Evolutionary conservation across 2,797 vertebrate genomes (phyloP), one percentile per base, ranked within the genome.

Genomic region (Ataeniobius toweri): DNA sequence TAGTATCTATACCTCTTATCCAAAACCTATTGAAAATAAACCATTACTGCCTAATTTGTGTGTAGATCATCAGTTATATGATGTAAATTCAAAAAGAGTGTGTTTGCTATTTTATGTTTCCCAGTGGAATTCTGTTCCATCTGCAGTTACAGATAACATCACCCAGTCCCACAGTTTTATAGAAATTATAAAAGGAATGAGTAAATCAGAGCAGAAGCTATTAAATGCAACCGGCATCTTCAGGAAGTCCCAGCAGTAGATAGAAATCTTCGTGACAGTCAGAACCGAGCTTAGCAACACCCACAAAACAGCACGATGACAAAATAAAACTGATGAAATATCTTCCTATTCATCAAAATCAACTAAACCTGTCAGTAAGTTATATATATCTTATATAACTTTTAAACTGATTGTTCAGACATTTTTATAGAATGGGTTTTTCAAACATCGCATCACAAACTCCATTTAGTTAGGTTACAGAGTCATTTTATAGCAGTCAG

Each of bases 251-350:
- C 36, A 50, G 41, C 67, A 59, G 67, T 50, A 5, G 44, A 39
- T 48, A 22, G 9, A 72, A 26, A 1, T 74, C 55, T 68, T 84
- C 67, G 75, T 26, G 46, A 55, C 46, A 48, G 51, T 12, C 8
- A 46, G 68, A 61, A 13, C 41, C 53, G 56, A 56, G 59, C 26
- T 7, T 22, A 75, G n/a, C 77, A 73, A 69, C 18, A 20, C 8
- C n/a, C 68, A 28, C 53, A 80, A 74, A 73, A 24, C 72, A 53
- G 65, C 55, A 53, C 7, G 63, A 71, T 50, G 56, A 51, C 26
- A 16, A 22, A 22, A 61, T 61, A 28, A 73, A 71, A 70, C 51
- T 3, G 59, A 79, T 77, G 73, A 56, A 78, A 71, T 8, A 28
- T 82, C 46, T 13, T 18, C 55, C 10, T 39, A 0, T 0, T 63